A percentile compares a stretch with the other conserved stretches of the same genome.
phyloP scores from a whole-genome alignment of 2,113 vertebrate species.

The Connochaetes taurinus region DNA sequence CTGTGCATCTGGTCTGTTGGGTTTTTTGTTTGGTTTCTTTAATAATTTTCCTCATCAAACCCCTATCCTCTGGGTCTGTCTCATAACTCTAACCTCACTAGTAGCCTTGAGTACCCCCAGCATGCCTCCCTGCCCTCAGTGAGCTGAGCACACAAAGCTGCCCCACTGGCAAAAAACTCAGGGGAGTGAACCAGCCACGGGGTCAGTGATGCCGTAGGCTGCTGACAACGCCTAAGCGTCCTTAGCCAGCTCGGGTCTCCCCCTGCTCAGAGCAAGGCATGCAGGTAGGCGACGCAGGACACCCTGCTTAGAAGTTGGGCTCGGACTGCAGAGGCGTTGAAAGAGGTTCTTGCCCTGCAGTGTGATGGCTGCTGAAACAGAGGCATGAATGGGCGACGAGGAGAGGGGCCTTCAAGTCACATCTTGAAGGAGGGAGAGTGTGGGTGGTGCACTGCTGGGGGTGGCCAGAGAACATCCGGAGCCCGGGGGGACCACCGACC shows the following conservation, averaged over 20 bases:
- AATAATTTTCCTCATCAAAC: not conserved
- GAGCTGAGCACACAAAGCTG: not conserved
- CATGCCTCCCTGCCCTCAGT: not conserved
- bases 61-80: accelerated
- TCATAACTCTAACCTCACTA: not conserved
- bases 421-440: not conserved
- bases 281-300: not conserved
- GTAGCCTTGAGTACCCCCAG: not conserved
- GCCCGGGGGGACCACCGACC: not conserved
- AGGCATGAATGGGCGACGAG: accelerated
- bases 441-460: too few species aligned
- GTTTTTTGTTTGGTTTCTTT: not conserved
- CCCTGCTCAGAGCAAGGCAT: not conserved
- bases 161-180: not conserved
- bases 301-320: not conserved
- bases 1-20: not conserved
- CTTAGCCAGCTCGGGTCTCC: not conserved
- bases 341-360: not conserved
- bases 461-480: not conserved
- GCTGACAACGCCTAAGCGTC: not conserved
- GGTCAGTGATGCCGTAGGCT: accelerated
- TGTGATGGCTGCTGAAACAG: not conserved
- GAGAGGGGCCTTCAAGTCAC: not conserved
- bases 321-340: not conserved
- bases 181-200: not conserved